These are phyloP conservation scores for Drosophila willistoni DNA, from an alignment of 1,140 invertebrate species.

Conservation along the genomic window DNA sequence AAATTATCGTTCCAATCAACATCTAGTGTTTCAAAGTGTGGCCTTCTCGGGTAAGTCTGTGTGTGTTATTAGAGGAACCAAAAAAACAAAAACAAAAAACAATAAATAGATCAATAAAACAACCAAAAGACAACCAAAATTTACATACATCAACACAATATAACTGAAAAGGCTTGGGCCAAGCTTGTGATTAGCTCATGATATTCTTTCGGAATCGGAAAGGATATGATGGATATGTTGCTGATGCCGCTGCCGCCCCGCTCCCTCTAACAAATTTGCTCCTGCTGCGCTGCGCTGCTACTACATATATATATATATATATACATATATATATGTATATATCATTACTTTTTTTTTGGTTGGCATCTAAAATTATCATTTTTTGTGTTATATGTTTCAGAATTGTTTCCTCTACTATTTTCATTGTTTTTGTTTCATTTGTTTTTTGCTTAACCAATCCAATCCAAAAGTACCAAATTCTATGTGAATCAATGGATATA, in stretches of 20 bases:
- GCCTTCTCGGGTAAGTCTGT: constrained; percentile 94
- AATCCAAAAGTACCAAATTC: constrained; percentile 7
- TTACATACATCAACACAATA: neutral
- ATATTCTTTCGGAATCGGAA: constrained; percentile 22
- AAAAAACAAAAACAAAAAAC: constrained; percentile 18
- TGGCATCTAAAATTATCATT: constrained; percentile 25
- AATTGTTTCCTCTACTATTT: neutral
- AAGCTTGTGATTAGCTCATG: constrained; percentile 16
- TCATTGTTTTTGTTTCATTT: neutral
- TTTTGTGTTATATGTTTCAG: constrained; percentile 5
- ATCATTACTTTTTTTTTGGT: neutral
- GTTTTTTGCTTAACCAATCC: constrained; percentile 24
- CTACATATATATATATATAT: too few relatives aligned
- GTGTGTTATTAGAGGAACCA: constrained; percentile 51
- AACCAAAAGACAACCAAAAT: constrained; percentile 2
- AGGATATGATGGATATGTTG: neutral
- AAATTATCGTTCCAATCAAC: constrained; percentile 84
- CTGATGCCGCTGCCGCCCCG: too few relatives aligned
- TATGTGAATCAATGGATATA: neutral
- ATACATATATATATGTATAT: too few relatives aligned
- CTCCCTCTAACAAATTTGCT: constrained; percentile 11
- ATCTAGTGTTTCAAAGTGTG: constrained; percentile 96
- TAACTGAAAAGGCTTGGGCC: constrained; percentile 8
- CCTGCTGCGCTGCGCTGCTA: constrained; percentile 6
- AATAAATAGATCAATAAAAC: constrained; percentile 15